Evolutionary conservation across 2,797 vertebrate species (phyloP).

Genomic region (Lates japonicus): DNA sequence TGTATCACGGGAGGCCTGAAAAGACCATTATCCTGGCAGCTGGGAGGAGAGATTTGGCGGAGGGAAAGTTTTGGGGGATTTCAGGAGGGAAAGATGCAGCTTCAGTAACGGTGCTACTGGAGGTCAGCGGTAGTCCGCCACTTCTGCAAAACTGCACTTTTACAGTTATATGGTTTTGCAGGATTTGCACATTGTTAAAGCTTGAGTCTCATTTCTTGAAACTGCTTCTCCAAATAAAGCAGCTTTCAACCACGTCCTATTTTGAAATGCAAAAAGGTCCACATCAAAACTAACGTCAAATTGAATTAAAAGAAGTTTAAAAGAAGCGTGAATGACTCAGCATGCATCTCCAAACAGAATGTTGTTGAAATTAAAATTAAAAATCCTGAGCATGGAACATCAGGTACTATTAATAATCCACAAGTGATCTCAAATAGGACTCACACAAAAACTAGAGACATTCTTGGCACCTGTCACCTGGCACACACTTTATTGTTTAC

Average conservation of each 20-base stretch:
- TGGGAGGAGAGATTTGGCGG: conserved; percentile 65
- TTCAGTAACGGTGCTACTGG: conserved; percentile 74
- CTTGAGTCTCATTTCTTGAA: conserved; percentile 29
- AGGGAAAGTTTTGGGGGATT: conserved; percentile 86
- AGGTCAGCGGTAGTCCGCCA: conserved; percentile 69
- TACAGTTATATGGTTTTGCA: not conserved
- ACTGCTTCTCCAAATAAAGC: conserved; percentile 14
- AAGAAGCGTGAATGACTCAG: not conserved
- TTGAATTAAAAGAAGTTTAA: not conserved
- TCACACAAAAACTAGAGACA: not conserved
- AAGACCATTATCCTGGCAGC: conserved; percentile 71
- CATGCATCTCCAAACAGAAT: not conserved
- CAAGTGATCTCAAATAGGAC: not conserved
- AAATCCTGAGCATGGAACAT: not conserved
- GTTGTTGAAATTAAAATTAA: not conserved
- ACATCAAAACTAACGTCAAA: not conserved
- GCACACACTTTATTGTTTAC: conserved; percentile 15
- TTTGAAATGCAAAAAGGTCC: not conserved
- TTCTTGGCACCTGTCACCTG: not conserved
- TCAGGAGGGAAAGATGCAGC: conserved; percentile 72
- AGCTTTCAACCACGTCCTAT: not conserved
- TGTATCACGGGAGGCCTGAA: conserved; percentile 73
- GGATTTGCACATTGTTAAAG: conserved; percentile 9
- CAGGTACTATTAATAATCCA: not conserved
- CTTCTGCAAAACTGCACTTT: conserved; percentile 35